phyloP scores from a whole-genome alignment of 2,888 invertebrate species.

The Hyles lineata region DNA sequence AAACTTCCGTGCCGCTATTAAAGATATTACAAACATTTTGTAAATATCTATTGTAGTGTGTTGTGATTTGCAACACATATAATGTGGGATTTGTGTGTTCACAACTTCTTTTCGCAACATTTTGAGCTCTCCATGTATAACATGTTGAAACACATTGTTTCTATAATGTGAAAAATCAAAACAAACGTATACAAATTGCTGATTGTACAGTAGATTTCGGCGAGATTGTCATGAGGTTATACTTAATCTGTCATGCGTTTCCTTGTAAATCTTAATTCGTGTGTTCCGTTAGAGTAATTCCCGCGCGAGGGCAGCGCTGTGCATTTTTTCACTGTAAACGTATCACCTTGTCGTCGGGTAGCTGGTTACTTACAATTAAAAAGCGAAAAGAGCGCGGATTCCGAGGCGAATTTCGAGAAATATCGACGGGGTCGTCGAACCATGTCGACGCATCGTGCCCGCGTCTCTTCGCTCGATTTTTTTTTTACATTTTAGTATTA shows the following conservation, averaged over 20 bases:
- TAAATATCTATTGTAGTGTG: slow-evolving; percentile 60
- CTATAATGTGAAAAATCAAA: background rate
- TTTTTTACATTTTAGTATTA: slow-evolving; percentile 69
- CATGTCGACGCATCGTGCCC: slow-evolving; percentile 80
- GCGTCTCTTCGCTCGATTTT: slow-evolving; percentile 72
- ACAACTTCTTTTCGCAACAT: slow-evolving; percentile 44
- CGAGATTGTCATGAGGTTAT: slow-evolving; percentile 44
- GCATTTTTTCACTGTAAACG: slow-evolving; percentile 75
- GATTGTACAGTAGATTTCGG: too few relatives aligned
- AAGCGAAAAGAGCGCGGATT: slow-evolving; percentile 82
- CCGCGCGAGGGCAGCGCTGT: slow-evolving; percentile 65
- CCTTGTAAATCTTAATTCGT: slow-evolving; percentile 73
- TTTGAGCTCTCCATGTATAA: background rate
- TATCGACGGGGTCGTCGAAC: slow-evolving; percentile 82
- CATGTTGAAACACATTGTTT: background rate
- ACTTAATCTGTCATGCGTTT: slow-evolving; percentile 64
- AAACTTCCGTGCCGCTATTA: slow-evolving; percentile 67
- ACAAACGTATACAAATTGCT: background rate
- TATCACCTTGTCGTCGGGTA: slow-evolving; percentile 79
- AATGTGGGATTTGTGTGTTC: slow-evolving; percentile 36
- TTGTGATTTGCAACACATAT: slow-evolving; percentile 46
- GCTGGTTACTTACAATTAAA: slow-evolving; percentile 82
- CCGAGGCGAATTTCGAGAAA: slow-evolving; percentile 82
- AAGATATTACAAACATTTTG: slow-evolving; percentile 61
- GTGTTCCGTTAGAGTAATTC: slow-evolving; percentile 78